Conservation (phyloP, 2,888 invertebrate species). For the Rhogogaster chlorosoma region DNA sequence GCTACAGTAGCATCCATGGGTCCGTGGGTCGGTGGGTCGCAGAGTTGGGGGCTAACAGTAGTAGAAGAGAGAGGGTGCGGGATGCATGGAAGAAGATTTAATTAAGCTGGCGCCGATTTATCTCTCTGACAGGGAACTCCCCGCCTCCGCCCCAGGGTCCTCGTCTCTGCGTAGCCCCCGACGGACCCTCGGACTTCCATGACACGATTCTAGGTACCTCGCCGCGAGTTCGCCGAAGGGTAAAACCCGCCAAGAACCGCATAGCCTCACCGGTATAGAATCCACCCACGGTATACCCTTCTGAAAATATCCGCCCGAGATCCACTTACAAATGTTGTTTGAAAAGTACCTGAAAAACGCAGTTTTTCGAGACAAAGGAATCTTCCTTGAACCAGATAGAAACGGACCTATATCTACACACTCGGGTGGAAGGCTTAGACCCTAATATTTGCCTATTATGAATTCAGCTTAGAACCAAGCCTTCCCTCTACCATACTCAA, state of each 20-base stretch:
- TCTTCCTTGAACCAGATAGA: background rate
- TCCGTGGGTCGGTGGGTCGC: slow-evolving; percentile 28
- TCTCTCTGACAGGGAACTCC: slow-evolving; percentile 75
- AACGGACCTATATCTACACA: background rate
- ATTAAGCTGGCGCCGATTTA: slow-evolving; percentile 78
- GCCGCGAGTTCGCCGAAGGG: slow-evolving; percentile 56
- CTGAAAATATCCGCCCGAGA: background rate
- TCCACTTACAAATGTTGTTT: background rate
- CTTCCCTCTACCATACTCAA: background rate
- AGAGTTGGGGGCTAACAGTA: slow-evolving; percentile 40
- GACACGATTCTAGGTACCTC: slow-evolving; percentile 65
- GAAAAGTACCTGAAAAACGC: background rate
- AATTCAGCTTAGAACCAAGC: slow-evolving; percentile 29
- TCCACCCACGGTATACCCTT: background rate
- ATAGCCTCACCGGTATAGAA: background rate
- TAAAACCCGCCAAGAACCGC: slow-evolving; percentile 59
- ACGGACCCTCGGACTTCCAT: slow-evolving; percentile 63
- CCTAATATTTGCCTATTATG: slow-evolving; percentile 31
- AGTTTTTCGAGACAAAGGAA: background rate
- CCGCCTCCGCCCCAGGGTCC: slow-evolving; percentile 64
- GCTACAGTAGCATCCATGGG: background rate
- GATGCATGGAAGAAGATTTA: slow-evolving; percentile 77
- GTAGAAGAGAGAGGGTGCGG: slow-evolving; percentile 63
- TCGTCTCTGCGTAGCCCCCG: slow-evolving; percentile 56
- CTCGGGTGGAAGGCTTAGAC: slow-evolving; percentile 3